Evolutionary conservation across 2,113 vertebrate species (phyloP), one percentile per base, ranked within the genome.

Genomic region (Corythornis madagascariensis): DNA sequence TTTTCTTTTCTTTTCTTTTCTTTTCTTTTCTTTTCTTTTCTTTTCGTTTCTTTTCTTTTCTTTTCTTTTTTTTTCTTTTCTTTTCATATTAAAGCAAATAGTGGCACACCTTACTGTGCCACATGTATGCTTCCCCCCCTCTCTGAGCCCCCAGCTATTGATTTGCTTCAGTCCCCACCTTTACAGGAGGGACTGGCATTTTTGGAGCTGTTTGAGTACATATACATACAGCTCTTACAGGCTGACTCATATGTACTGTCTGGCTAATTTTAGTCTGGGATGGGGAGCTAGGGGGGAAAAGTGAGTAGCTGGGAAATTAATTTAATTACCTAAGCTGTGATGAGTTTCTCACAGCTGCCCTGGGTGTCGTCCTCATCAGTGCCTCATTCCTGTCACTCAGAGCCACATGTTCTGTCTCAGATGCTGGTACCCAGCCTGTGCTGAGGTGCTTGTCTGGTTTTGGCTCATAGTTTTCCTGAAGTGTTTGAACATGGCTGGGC

Each of bases 201-300:
- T 93, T 94, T 1, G 4, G 9, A 83, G 73, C 26, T 52, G 3
- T 93, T 31, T 93, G 55, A n/a, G n/a, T n/a, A n/a, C n/a, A n/a
- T n/a, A n/a, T n/a, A n/a, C n/a, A n/a, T n/a, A n/a, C n/a, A n/a
- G n/a, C 91, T 94, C 89, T 94, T 78, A 55, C 74, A 91, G 84
- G 25, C 67, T 95, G 95, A 95, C 77, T 96, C 94, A 91, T 94
- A 33, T 50, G 70, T 93, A 50, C 90, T 88, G 86, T 86, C 79
- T 92, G 88, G 77, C 94, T 96, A 95, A 96, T 96, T 96, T 97
- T 97, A 96, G 93, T 63, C 79, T 81, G 63, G 89, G 57, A 74
- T 87, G 89, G 81, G 88, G 88, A 96, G 56, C 48, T 38, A 60
- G 77, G 50, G 38, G 43, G 50, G 92, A 91, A 84, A 94, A 93